Base-by-base conservation (phyloP, 2,797 vertebrate genomes). In the Xenopus petersii region DNA sequence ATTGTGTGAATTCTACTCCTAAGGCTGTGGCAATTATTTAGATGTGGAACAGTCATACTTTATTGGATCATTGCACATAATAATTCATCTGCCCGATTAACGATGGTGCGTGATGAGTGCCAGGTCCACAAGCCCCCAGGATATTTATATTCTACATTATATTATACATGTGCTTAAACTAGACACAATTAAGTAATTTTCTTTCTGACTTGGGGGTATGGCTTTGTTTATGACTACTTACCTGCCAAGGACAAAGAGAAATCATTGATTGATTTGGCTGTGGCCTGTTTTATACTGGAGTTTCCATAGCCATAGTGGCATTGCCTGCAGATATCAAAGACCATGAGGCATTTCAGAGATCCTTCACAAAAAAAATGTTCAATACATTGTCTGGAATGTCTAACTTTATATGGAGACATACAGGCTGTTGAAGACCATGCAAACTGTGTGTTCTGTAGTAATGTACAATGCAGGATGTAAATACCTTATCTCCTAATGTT, bases 41-140 rank as follows among this genome's bases (percentile, higher is more conserved):
- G 77, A 60, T 49, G 71, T 69, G 30, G 47, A 70, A 62, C 55
- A 74, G 77, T 79, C 71, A 70, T 71, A 79, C 77, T 79, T 79
- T 79, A 79, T 79, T 62, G 77, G 77, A 79, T 74, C 77, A 79
- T 74, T 70, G 62, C 77, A 74, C 77, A 79, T 79, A 65, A 70
- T 70, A 79, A 74, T 79, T 78, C 73, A 78, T 73, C 71, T 74
- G 71, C 74, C 77, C 77, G 70, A 66, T 74, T 79, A 79, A 74
- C 67, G 66, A 64, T 67, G 54, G 61, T 65, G 61, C 71, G 54
- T 79, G 71, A 42, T 61, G 47, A 74, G 64, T 61, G 77, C 54
- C 69, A 51, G 66, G 42, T 70, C 60, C 48, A 67, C 49, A 24
- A 47, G 51, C 71, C 67, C 71, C 2, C 59, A 61, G 67, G 71